phyloP scores from a whole-genome alignment of 2,797 vertebrate species.

The Falco columbarius region DNA sequence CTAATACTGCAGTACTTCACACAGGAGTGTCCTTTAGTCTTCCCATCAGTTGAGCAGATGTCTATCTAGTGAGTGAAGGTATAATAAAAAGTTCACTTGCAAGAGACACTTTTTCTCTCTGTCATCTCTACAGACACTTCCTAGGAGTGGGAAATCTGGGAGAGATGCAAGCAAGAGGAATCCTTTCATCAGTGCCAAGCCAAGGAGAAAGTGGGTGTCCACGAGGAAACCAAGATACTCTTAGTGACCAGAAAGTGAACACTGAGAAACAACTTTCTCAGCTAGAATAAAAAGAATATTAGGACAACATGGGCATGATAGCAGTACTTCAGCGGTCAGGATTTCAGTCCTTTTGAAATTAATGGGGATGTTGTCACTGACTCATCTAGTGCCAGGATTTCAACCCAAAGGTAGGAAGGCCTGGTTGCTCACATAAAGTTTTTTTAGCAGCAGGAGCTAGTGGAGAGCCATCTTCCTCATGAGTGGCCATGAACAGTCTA shows the following conservation, averaged over 20 bases:
- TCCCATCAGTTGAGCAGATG: not conserved
- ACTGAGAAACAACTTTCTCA: not conserved
- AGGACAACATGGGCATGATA: not conserved
- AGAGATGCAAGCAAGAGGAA: not conserved
- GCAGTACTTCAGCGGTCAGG: not conserved
- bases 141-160: not conserved
- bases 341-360: not conserved
- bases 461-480: not conserved
- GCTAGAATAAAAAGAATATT: not conserved
- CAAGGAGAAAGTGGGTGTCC: not conserved
- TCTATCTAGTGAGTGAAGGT: not conserved
- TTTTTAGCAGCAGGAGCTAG: not conserved
- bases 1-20: not conserved
- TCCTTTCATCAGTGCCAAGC: not conserved
- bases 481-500: not conserved
- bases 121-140: not conserved
- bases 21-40: not conserved
- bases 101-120: not conserved
- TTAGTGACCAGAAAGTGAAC: not conserved
- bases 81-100: not conserved
- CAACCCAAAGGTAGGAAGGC: not conserved
- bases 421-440: not conserved
- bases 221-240: accelerated
- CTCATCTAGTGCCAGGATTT: not conserved
- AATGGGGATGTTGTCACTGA: not conserved